Evolutionary conservation across 2,113 vertebrate genomes (phyloP), one percentile per base, ranked within the genome.

Genomic region (Dunckerocampus dactyliophorus): DNA sequence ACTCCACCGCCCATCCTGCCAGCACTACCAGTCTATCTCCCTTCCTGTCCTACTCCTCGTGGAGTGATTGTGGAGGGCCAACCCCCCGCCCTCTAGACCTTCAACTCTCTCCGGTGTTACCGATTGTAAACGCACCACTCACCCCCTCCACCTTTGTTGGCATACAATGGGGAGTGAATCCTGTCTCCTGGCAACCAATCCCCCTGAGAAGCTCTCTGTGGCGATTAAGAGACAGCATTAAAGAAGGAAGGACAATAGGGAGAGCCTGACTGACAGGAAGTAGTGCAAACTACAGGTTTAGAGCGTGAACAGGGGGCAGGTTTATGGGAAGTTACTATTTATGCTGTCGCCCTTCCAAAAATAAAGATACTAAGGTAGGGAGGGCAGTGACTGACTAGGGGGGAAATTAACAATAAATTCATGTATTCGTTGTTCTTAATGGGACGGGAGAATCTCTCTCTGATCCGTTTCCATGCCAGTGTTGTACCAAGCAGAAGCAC

Each of bases 131-230:
- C 82, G 80, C 72, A 37, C 64, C 69, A 31, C 70, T 58, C 61
- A 51, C 68, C 59, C 54, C 54, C 63, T 19, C 77, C 65, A 83
- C 81, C 81, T 88, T 88, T 88, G 84, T 88, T 59, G 37, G 59
- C 66, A 76, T 82, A 91, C 88, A 90, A 90, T 85, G 60, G 80
- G 80, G 82, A 89, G 82, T 49, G 82, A 90, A 88, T 88, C 84
- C 83, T 54, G 90, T 91, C 87, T 90, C 90, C 87, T 87, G 89
- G 90, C 90, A 91, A 91, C 90, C 87, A 84, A 86, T 83, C 75
- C 87, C 81, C 74, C 47, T 0, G 82, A 87, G 85, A 87, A 85
- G 82, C 79, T 79, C 83, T 82, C 81, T 4, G 77, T 67, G 75
- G 79, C 61, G 82, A 81, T 87, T 76, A 58, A 85, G 74, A 82